These are phyloP conservation scores for Acipenser transmontanus DNA, from an alignment of 2,797 vertebrate species.

Conservation along the genomic window DNA sequence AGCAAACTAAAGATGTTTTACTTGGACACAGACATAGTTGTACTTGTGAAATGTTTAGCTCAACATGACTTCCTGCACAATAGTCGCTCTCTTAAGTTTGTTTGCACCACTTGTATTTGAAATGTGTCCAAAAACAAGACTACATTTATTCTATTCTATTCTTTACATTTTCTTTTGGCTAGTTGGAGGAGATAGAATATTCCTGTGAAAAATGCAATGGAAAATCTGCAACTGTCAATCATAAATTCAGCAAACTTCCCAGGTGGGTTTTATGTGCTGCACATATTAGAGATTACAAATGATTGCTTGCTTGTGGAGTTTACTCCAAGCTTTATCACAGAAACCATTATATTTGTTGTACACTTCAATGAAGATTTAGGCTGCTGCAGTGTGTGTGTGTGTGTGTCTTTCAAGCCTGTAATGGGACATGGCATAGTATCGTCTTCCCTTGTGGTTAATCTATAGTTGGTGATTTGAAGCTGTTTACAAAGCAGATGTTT, in stretches of 20 bases:
- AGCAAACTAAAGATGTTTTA: too few relatives aligned
- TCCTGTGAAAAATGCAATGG: conserved; percentile 94
- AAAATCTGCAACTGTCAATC: conserved; percentile 82
- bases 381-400: too few relatives aligned
- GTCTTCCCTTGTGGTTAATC: too few relatives aligned
- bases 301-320: background rate
- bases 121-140: background rate
- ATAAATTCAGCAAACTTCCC: conserved; percentile 94
- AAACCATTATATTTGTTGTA: background rate
- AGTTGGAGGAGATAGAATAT: conserved; percentile 98
- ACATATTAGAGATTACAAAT: background rate
- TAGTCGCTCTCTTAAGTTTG: too few relatives aligned
- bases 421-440: too few relatives aligned
- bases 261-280: conserved; percentile 56
- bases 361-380: too few relatives aligned
- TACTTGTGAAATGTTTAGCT: conserved; percentile 4
- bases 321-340: background rate
- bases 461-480: too few relatives aligned
- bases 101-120: too few relatives aligned
- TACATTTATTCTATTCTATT: background rate
- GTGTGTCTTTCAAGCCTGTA: too few relatives aligned
- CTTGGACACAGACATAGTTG: conserved; percentile 13
- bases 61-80: too few relatives aligned
- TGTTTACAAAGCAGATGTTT: too few relatives aligned
- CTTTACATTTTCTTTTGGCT: conserved; percentile 23